Evolutionary conservation across 2,888 invertebrate genomes (phyloP).

Genomic region (Mythimna lalbum): DNA sequence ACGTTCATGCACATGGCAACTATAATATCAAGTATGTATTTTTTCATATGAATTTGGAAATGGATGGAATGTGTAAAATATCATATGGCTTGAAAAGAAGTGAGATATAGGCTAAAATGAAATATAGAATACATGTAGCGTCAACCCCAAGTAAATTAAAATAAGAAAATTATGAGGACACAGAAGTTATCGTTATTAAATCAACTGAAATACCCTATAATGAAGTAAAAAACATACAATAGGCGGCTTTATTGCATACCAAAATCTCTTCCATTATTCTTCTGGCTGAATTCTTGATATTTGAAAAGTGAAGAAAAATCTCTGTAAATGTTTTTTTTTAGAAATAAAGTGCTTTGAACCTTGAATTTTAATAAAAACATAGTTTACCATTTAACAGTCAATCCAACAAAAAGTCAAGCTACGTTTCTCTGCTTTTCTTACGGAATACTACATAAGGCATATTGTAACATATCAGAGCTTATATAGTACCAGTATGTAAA

Average conservation of each 20-base stretch:
- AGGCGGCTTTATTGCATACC: too few relatives aligned
- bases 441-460: constrained; percentile 8
- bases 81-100: neutral
- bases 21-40: constrained; percentile 93
- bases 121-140: neutral
- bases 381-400: constrained; percentile 4
- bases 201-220: neutral
- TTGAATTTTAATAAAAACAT: too few relatives aligned
- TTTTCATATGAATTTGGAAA: neutral
- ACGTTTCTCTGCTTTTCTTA: neutral
- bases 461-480: constrained; percentile 18
- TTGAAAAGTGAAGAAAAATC: too few relatives aligned
- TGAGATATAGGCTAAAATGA: neutral
- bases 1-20: constrained; percentile 98
- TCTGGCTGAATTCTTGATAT: too few relatives aligned
- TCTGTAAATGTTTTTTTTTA: too few relatives aligned
- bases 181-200: neutral
- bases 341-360: too few relatives aligned
- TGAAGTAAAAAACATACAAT: too few relatives aligned
- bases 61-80: neutral
- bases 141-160: neutral
- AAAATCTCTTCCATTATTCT: too few relatives aligned
- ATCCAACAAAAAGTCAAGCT: neutral
- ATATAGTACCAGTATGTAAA: constrained; percentile 8
- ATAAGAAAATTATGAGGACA: neutral